These are phyloP conservation scores for Myocastor coypus DNA, from an alignment of 2,113 vertebrate genomes.

Conservation along the genomic window DNA sequence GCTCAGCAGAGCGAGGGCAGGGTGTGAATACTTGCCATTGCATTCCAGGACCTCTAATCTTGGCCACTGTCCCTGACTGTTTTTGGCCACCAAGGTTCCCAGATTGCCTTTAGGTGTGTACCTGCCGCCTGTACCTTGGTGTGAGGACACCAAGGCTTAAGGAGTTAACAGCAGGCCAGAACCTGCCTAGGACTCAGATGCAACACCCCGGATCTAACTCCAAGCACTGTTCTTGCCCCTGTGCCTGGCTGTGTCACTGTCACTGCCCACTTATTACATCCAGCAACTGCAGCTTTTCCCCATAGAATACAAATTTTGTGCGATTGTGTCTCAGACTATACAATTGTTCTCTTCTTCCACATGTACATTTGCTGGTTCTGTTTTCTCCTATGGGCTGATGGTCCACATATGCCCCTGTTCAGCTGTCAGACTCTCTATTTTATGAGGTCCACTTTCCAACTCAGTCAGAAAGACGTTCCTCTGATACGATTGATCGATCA, in stretches of 20 bases:
- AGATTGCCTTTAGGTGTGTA: background rate
- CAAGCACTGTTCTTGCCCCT: accelerated
- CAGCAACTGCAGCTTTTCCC: accelerated
- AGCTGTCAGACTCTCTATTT: background rate
- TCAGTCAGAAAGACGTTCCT: background rate
- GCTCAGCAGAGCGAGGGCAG: background rate
- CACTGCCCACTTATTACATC: accelerated
- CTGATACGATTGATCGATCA: no score
- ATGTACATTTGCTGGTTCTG: background rate
- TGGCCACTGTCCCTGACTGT: accelerated
- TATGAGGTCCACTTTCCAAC: background rate
- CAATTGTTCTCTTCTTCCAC: no score
- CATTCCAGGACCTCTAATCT: background rate
- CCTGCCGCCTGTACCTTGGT: no score
- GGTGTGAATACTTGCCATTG: background rate
- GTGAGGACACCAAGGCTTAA: background rate
- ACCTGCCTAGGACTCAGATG: background rate
- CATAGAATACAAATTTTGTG: background rate
- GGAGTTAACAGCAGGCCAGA: accelerated
- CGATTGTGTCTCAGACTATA: background rate
- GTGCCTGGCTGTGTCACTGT: no score
- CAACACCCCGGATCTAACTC: no score
- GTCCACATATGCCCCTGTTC: background rate
- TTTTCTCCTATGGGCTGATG: background rate
- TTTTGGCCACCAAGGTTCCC: background rate